Evolutionary conservation across 2,797 vertebrate genomes (phyloP).

Genomic region (Chelonia mydas): DNA sequence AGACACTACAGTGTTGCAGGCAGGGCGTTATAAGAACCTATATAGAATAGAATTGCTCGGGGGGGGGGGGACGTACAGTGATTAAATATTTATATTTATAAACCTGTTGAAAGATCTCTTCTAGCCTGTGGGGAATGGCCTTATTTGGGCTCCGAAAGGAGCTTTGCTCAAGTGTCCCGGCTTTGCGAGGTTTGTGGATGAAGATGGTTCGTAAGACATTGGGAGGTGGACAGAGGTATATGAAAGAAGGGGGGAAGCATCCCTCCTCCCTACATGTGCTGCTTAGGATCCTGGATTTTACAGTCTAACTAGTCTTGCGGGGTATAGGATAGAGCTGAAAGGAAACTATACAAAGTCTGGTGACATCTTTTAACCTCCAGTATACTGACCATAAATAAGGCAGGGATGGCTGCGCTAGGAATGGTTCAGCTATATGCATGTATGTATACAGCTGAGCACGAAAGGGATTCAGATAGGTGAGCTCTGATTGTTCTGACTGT

Average conservation of each 20-base stretch:
- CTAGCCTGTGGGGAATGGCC: neutral
- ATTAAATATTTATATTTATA: neutral
- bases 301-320: fast-evolving
- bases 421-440: fast-evolving
- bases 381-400: fast-evolving
- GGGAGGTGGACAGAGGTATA: neutral
- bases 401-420: neutral
- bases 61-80: neutral
- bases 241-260: neutral
- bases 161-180: neutral
- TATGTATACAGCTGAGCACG: no score
- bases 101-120: fast-evolving
- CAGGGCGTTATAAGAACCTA: neutral
- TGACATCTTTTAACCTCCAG: neutral
- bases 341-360: fast-evolving
- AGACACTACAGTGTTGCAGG: neutral
- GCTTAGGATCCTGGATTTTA: neutral
- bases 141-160: neutral
- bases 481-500: neutral
- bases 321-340: neutral
- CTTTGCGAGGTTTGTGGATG: neutral
- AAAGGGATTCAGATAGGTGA: neutral
- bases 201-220: neutral
- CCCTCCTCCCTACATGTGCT: fast-evolving
- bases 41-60: neutral